Percentiles rank a stretch among this genome's conserved stretches.
phyloP scores from a whole-genome alignment of 2,888 invertebrate species.

The Erebia aethiops region DNA sequence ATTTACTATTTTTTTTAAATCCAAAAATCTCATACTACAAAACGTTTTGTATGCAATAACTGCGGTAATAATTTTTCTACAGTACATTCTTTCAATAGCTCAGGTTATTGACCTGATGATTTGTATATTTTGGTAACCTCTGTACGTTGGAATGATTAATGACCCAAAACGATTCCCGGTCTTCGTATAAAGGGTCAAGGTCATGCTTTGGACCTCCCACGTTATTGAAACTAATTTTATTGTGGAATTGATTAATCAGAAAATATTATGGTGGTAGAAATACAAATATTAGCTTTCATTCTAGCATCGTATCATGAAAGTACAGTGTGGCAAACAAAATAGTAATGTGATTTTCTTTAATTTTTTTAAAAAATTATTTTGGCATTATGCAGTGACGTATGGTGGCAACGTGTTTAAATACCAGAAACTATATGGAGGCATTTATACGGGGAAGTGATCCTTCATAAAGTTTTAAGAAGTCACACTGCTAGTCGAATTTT shows the following conservation, averaged over 20 bases:
- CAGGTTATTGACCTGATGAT: constrained; percentile 26
- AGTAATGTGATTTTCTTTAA: too few relatives aligned
- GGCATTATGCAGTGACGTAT: too few relatives aligned
- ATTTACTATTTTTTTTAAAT: background rate
- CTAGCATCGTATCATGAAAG: background rate
- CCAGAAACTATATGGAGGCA: too few relatives aligned
- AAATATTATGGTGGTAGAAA: background rate
- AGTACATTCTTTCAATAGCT: constrained; percentile 10
- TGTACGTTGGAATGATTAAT: constrained; percentile 34
- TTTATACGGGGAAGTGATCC: too few relatives aligned
- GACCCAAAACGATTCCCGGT: constrained; percentile 20
- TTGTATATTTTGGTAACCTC: constrained; percentile 35
- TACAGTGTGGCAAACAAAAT: too few relatives aligned
- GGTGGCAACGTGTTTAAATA: too few relatives aligned
- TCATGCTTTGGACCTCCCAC: constrained; percentile 28
- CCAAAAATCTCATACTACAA: background rate
- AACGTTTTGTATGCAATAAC: background rate
- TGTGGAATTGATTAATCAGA: constrained; percentile 2
- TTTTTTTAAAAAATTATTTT: too few relatives aligned
- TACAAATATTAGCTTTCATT: background rate
- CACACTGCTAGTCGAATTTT: too few relatives aligned
- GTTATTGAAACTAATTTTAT: constrained; percentile 18
- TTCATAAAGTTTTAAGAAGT: too few relatives aligned
- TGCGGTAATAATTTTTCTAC: background rate
- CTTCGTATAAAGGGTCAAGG: constrained; percentile 30